Percentiles rank a stretch among this genome's conserved stretches.
Conservation (phyloP, 2,888 invertebrate species). For the Venustoraphidia nigricollis region DNA sequence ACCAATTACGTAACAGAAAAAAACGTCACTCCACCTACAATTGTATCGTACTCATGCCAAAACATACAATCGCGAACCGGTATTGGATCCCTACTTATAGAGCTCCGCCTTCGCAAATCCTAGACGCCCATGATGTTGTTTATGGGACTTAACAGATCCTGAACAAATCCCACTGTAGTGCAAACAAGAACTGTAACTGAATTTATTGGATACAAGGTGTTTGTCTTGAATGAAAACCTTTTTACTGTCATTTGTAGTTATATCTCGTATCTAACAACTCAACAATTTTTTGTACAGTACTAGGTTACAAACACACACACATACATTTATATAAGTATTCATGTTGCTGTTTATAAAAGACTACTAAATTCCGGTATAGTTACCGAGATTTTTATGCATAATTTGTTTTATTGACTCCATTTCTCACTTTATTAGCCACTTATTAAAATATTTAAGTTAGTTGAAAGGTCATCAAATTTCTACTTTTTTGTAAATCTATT, state of each 20-base stretch:
- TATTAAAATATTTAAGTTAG: too few relatives aligned
- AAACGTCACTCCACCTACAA: constrained; percentile 1
- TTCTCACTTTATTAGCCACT: too few relatives aligned
- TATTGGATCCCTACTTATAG: constrained; percentile 21
- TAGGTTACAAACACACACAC: too few relatives aligned
- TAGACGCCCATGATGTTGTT: constrained; percentile 20
- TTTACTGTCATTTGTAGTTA: constrained; percentile 30
- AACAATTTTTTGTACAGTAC: too few relatives aligned
- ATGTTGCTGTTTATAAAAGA: too few relatives aligned
- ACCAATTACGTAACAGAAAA: not conserved
- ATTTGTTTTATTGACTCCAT: too few relatives aligned
- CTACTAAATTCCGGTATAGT: too few relatives aligned
- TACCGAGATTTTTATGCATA: too few relatives aligned
- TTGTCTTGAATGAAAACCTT: constrained; percentile 30
- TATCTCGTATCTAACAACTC: constrained; percentile 19
- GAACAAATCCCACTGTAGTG: constrained; percentile 29
- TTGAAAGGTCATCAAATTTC: too few relatives aligned
- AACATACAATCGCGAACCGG: constrained; percentile 5
- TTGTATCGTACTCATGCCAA: not conserved
- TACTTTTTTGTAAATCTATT: too few relatives aligned
- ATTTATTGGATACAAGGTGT: constrained; percentile 35
- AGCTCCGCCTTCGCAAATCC: not conserved
- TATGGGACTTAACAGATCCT: constrained; percentile 30
- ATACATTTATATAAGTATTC: too few relatives aligned
- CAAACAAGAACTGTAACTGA: constrained; percentile 31